Evolutionary conservation across 2,113 vertebrate genomes (phyloP).

Genomic region (Xyliphius kryptos): DNA sequence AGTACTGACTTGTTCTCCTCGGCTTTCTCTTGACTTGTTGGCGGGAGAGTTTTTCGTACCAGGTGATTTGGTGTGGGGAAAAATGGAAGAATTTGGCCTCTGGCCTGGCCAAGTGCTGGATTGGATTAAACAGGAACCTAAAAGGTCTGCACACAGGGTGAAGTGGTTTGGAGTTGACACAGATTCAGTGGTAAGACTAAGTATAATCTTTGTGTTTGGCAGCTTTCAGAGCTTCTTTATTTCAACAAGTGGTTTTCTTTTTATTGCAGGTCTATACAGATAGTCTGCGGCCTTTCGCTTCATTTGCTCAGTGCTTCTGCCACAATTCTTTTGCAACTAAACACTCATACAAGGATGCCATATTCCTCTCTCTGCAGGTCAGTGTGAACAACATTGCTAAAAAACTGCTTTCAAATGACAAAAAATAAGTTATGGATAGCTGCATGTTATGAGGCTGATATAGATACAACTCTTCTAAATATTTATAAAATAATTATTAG

Average conservation of each 20-base stretch:
- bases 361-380: constrained; percentile 80
- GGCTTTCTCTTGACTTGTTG: constrained; percentile 47
- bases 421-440: too few relatives aligned
- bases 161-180: constrained; percentile 79
- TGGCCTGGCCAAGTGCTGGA: constrained; percentile 75
- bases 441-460: too few relatives aligned
- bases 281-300: constrained; percentile 63
- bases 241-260: not conserved
- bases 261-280: constrained; percentile 63
- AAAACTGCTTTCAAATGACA: not conserved
- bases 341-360: constrained; percentile 73
- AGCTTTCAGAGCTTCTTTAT: too few relatives aligned
- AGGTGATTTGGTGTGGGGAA: constrained; percentile 82
- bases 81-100: constrained; percentile 68
- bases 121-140: constrained; percentile 50
- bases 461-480: too few relatives aligned
- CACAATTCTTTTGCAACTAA: constrained; percentile 67
- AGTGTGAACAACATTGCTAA: constrained; percentile 11
- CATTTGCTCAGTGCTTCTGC: constrained; percentile 75
- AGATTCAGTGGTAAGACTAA: constrained; percentile 70
- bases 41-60: constrained; percentile 64
- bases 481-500: too few relatives aligned
- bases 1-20: too few relatives aligned
- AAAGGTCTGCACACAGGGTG: constrained; percentile 63
- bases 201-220: not conserved